phyloP scores from a whole-genome alignment of 2,888 invertebrate species.

The Drosophila prolongata region DNA sequence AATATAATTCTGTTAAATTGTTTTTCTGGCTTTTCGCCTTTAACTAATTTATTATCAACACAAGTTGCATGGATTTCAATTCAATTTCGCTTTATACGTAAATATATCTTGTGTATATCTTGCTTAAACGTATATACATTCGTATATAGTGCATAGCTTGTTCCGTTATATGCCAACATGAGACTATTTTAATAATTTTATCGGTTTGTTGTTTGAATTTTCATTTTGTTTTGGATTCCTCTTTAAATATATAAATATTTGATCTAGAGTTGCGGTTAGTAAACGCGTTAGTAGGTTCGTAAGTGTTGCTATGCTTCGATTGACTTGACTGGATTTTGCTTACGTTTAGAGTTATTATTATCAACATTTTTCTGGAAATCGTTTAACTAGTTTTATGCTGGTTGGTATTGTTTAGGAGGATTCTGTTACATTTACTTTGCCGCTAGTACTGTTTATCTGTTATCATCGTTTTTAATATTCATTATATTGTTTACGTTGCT shows the following conservation, averaged over 20 bases:
- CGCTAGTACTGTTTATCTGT: constrained; percentile 45
- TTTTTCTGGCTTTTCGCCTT: constrained; percentile 43
- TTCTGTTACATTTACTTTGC: constrained; percentile 65
- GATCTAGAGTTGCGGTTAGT: constrained; percentile 56
- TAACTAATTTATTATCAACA: constrained; percentile 74
- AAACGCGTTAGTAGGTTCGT: constrained; percentile 61
- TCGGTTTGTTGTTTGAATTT: constrained; percentile 23
- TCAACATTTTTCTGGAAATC: constrained; percentile 65
- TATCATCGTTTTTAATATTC: constrained; percentile 27
- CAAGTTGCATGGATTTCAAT: constrained; percentile 61
- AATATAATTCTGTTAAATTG: constrained; percentile 36
- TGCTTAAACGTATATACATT: constrained; percentile 50
- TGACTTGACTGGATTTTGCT: constrained; percentile 70
- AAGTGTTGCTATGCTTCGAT: constrained; percentile 69
- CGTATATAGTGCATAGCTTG: constrained; percentile 54
- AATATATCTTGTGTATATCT: constrained; percentile 51
- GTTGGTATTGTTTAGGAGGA: constrained; percentile 73
- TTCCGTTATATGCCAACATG: constrained; percentile 72
- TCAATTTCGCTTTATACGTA: constrained; percentile 52
- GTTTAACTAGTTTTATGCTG: constrained; percentile 65
- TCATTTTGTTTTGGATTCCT: constrained; percentile 27
- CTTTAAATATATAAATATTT: constrained; percentile 51
- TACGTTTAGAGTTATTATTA: constrained; percentile 65
- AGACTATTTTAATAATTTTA: constrained; percentile 56
- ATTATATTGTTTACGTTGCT: constrained; percentile 47